Evolutionary conservation across 1,140 invertebrate genomes (phyloP).

Genomic region (Diachasmimorpha longicaudata): DNA sequence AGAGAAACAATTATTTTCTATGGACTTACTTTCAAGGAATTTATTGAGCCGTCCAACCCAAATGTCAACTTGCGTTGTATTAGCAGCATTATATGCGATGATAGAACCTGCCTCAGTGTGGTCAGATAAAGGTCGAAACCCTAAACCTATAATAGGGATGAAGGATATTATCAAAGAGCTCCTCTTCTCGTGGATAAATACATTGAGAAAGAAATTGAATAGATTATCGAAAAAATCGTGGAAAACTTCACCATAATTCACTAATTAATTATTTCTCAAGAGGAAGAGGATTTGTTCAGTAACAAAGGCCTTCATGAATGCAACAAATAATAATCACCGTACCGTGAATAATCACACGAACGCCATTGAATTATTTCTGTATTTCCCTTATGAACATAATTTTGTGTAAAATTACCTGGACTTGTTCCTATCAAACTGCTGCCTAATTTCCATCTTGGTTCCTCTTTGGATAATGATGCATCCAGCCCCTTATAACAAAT

Average conservation of each 20-base stretch:
- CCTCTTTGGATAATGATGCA: constrained; percentile 70
- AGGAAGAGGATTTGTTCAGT: too few species aligned
- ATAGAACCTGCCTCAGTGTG: constrained; percentile 80
- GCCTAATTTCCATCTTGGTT: constrained; percentile 76
- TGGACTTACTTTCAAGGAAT: constrained; percentile 75
- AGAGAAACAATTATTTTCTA: not conserved
- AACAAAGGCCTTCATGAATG: too few species aligned
- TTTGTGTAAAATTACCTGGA: constrained; percentile 68
- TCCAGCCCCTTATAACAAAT: constrained; percentile 83
- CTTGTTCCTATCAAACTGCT: constrained; percentile 85
- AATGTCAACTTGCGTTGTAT: constrained; percentile 68
- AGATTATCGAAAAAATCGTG: too few species aligned
- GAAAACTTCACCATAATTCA: too few species aligned
- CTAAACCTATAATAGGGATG: constrained; percentile 67
- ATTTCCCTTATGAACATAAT: constrained; percentile 4
- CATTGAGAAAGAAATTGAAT: not conserved
- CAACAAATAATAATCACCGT: too few species aligned
- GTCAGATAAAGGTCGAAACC: constrained; percentile 83
- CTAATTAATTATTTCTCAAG: too few species aligned
- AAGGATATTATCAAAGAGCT: not conserved
- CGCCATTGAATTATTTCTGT: constrained; percentile 20
- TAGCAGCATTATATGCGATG: constrained; percentile 79
- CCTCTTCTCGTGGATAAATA: not conserved
- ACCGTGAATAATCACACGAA: too few species aligned
- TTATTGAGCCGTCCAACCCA: constrained; percentile 73